phyloP scores from a whole-genome alignment of 2,113 vertebrate species.

The Balaenoptera acutorostrata region DNA sequence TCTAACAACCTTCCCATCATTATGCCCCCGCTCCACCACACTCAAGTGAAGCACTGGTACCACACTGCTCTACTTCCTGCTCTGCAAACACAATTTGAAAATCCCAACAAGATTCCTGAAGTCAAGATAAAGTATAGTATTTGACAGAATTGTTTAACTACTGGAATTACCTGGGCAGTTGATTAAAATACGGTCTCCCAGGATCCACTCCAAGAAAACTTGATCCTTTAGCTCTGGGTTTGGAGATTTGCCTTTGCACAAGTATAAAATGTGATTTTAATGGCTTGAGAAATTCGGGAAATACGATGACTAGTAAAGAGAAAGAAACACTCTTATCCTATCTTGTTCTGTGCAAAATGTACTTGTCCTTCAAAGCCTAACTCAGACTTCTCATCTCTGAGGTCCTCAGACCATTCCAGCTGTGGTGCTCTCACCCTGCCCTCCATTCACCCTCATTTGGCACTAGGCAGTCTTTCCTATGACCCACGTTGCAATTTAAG shows the following conservation, averaged over 20 bases:
- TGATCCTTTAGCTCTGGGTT: not conserved
- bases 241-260: not conserved
- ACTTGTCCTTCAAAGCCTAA: not conserved
- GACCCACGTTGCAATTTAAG: not conserved
- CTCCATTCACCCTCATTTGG: not conserved
- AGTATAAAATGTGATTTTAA: not conserved
- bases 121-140: not conserved
- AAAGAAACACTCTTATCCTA: not conserved
- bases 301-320: not conserved
- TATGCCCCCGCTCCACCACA: not conserved
- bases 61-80: not conserved
- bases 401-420: not conserved
- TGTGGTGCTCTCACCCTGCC: not conserved
- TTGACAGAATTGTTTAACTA: not conserved
- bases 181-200: not conserved
- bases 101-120: not conserved
- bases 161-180: not conserved
- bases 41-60: not conserved
- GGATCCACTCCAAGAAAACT: not conserved
- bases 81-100: not conserved
- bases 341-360: not conserved
- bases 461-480: not conserved
- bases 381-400: not conserved
- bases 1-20: no score
- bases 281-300: not conserved